Percentiles rank a stretch among this genome's conserved stretches.
These are phyloP conservation scores for Amblyornis subalaris DNA, from an alignment of 2,113 vertebrate genomes.

Conservation along the genomic window DNA sequence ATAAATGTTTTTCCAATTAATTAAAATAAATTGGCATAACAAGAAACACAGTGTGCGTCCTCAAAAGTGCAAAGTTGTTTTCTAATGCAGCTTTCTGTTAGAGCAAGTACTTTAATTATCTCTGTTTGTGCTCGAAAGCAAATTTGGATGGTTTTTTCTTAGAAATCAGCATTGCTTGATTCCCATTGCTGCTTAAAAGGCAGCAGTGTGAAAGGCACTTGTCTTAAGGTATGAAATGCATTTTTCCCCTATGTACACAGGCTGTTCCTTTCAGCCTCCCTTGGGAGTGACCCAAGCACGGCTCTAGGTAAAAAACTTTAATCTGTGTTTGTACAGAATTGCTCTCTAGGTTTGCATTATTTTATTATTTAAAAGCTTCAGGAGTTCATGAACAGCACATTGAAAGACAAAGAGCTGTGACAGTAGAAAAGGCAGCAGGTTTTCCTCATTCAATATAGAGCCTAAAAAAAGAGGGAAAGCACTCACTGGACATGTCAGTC, in stretches of 20 bases:
- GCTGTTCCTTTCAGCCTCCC: not conserved
- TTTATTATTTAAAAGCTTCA: constrained; percentile 23
- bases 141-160: constrained; percentile 6
- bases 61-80: constrained; percentile 46
- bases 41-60: not conserved
- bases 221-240: not conserved
- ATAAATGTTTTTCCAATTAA: constrained; percentile 56
- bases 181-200: constrained; percentile 1
- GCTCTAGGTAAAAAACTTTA: not conserved
- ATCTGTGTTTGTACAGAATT: constrained; percentile 29
- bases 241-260: not conserved
- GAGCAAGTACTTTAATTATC: constrained; percentile 48
- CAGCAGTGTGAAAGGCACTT: not conserved
- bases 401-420: not conserved
- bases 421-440: not conserved
- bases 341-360: not conserved
- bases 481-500: not conserved
- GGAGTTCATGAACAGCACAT: not conserved
- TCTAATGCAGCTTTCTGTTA: constrained; percentile 36
- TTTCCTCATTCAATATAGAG: not conserved
- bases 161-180: constrained; percentile 27
- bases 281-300: not conserved
- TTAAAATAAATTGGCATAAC: constrained; percentile 56
- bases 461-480: not conserved
- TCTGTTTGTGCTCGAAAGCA: constrained; percentile 22